These are phyloP conservation scores for Muricea muricata DNA, from an alignment of 92 coral and sea anemone genomes.

Conservation along the genomic window DNA sequence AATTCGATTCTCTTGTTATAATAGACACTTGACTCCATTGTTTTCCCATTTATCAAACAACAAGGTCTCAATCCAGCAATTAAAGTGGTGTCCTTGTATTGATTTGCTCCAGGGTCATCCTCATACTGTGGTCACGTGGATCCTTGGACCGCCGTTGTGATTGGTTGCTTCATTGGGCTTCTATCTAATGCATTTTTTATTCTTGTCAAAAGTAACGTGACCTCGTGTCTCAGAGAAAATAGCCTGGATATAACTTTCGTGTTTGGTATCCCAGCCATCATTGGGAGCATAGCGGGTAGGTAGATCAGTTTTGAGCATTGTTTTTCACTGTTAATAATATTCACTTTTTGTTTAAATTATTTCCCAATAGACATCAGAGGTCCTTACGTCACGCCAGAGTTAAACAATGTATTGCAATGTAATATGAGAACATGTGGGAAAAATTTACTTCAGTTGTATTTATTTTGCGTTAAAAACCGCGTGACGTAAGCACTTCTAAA, in stretches of 20 bases:
- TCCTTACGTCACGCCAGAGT: too few species aligned
- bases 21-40: too few species aligned
- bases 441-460: too few species aligned
- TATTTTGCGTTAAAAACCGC: too few species aligned
- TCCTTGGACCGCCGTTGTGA: constrained; percentile 82
- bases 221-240: constrained; percentile 77
- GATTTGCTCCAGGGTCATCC: constrained; percentile 63
- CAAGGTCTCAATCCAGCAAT: too few species aligned
- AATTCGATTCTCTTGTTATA: background rate
- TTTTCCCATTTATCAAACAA: too few species aligned
- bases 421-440: too few species aligned
- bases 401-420: too few species aligned
- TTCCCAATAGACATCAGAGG: too few species aligned
- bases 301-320: background rate
- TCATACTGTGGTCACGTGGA: constrained; percentile 86
- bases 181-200: constrained; percentile 67
- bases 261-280: constrained; percentile 85
- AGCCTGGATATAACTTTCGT: constrained; percentile 73
- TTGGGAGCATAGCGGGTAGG: constrained; percentile 84
- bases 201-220: constrained; percentile 65
- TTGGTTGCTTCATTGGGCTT: constrained; percentile 73
- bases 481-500: too few species aligned
- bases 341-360: too few species aligned
- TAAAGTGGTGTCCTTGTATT: too few species aligned
- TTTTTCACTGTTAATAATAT: background rate